Conservation (phyloP, 2,113 vertebrate species). For the Nettapus auritus region DNA sequence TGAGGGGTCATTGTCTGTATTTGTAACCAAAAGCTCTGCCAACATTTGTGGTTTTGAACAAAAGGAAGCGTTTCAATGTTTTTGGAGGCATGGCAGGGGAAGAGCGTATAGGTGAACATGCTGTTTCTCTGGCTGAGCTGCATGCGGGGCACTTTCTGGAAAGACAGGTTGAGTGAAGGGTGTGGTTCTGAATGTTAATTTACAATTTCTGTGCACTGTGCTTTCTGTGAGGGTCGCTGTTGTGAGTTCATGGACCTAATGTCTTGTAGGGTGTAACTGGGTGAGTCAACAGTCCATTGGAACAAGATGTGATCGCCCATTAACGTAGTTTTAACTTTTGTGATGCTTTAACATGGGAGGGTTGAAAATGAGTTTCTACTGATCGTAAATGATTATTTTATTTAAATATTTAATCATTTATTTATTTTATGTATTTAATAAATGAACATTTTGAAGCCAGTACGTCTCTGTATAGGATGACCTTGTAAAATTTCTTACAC, state of each 20-base stretch:
- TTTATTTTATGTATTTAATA: neutral
- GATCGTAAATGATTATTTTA: neutral
- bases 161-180: constrained; percentile 14
- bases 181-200: constrained; percentile 7
- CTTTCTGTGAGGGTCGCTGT: neutral
- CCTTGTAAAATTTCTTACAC: neutral
- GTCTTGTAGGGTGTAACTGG: constrained; percentile 46
- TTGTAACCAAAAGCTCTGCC: neutral
- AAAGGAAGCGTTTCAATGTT: neutral
- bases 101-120: neutral
- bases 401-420: neutral
- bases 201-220: neutral
- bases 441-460: neutral
- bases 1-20: neutral
- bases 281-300: constrained; percentile 44
- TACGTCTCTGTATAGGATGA: neutral
- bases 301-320: neutral
- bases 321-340: constrained; percentile 22
- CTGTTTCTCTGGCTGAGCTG: neutral
- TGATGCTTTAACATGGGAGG: neutral
- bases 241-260: neutral
- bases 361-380: constrained; percentile 14
- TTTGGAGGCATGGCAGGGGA: neutral
- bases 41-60: neutral
- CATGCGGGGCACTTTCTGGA: neutral